These are phyloP conservation scores for Neocrepidodera transversa DNA, from an alignment of 2,888 invertebrate species.

Conservation along the genomic window DNA sequence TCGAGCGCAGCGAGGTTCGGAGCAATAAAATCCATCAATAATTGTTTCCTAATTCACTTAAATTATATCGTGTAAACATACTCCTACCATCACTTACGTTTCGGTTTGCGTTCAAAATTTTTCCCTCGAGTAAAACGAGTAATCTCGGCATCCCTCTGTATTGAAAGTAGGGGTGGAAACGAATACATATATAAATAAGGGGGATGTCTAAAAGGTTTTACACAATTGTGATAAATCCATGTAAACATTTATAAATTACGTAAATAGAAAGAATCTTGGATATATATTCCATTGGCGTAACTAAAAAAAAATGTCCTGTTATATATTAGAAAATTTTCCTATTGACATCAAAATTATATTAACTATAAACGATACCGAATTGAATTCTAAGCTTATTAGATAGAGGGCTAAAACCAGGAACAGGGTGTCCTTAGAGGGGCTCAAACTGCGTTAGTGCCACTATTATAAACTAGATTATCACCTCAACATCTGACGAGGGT, in stretches of 20 bases:
- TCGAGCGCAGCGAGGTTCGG: no score
- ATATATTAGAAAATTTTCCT: no score
- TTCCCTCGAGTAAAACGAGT: conserved; percentile 24
- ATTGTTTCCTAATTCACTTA: no score
- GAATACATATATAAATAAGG: background rate
- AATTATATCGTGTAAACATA: background rate
- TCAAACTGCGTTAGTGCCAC: conserved; percentile 26
- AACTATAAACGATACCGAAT: background rate
- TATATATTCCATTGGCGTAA: no score
- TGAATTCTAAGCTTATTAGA: conserved; percentile 1
- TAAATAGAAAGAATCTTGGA: conserved; percentile 21
- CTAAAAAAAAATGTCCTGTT: no score
- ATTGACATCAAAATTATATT: no score
- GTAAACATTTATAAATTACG: conserved; percentile 38
- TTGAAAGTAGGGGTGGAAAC: conserved; percentile 19
- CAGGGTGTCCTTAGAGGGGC: conserved; percentile 10
- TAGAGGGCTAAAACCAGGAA: background rate
- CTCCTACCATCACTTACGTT: background rate
- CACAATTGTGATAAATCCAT: conserved; percentile 38
- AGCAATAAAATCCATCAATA: no score
- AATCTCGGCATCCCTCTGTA: conserved; percentile 21
- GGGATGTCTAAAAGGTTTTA: conserved; percentile 27
- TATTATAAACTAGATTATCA: conserved; percentile 52
- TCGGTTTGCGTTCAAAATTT: conserved; percentile 14
- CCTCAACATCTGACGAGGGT: conserved; percentile 52